phyloP scores from a whole-genome alignment of 2,113 vertebrate species.

The Pungitius pungitius region DNA sequence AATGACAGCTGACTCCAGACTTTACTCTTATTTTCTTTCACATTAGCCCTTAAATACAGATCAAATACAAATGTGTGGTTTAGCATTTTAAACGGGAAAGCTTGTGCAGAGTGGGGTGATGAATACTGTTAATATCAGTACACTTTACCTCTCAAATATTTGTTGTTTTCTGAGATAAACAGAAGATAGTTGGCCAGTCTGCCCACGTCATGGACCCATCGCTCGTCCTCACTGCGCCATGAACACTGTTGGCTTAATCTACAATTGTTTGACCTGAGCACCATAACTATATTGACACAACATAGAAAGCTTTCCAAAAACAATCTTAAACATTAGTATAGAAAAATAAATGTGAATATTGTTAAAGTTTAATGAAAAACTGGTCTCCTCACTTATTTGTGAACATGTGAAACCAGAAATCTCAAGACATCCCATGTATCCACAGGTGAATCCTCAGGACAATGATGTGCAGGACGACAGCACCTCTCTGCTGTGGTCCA shows the following conservation, averaged over 20 bases:
- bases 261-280: neutral
- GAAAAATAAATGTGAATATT: neutral
- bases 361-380: neutral
- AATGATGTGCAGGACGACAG: neutral
- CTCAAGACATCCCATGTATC: neutral
- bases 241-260: neutral
- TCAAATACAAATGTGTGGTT: neutral
- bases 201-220: neutral
- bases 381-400: slow-evolving; percentile 1
- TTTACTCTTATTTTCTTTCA: neutral
- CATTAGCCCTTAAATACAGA: neutral
- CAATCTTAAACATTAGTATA: neutral
- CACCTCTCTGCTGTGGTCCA: slow-evolving; percentile 24
- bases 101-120: neutral
- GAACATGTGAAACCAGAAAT: neutral
- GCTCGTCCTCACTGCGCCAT: neutral
- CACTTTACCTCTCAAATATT: slow-evolving; percentile 28
- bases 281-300: neutral
- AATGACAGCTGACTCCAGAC: neutral
- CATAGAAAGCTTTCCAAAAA: neutral
- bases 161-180: slow-evolving; percentile 33
- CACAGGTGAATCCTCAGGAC: neutral
- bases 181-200: neutral
- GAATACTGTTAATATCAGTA: slow-evolving; percentile 26
- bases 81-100: slow-evolving; percentile 1